Base-by-base conservation (phyloP, 2,888 invertebrate species). In the Epinotia nisella region DNA sequence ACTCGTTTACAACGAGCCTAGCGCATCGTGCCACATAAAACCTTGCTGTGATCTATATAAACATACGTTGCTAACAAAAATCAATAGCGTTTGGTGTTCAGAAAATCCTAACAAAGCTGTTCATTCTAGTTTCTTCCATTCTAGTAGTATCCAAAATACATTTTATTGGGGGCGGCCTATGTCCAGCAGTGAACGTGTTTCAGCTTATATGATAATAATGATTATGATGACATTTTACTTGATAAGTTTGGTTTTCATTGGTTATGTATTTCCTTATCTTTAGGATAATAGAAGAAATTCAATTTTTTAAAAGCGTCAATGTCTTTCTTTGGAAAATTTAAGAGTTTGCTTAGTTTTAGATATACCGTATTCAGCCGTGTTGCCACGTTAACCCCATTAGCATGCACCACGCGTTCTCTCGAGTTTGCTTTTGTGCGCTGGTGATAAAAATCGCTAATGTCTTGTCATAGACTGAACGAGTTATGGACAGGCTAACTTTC, bases 401-500 rank as follows among this genome's bases (percentile, higher is more conserved):
- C 7, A 60, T 61, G 29, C 45, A 15, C 35, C 41, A 7, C 71
- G 61, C 35, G 65, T 61, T 15, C 29, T 39, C 51, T 51, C 21
- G 41, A 41, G 55, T 55, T 71, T 55, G 35, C 55, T 51, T 39
- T 51, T 61, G 58, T 39, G 39, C 51, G 58, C n/a, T 4, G n/a
- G 59, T 41, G 39, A 67, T 66, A 29, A 66, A 55, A 61, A 60
- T 66, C 58, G 41, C 45, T 64, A 56, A 53, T 15, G 59, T 45
- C 53, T 13, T 55, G 45, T 45, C 45, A 45, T 45, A 35, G 35
- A 35, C 35, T 35, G 9, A 35, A 35, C 35, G 35, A 17, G 24
- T 19, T 41, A 61, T 39, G 19, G 13, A 41, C 19, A 21, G 19
- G 19, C 41, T 13, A 13, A 60, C 39, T 41, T 21, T 24, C 10